A percentile compares a stretch with the other conserved stretches of the same genome.
These are phyloP conservation scores for Dysmachus trigonus DNA, from an alignment of 2,888 invertebrate species.

Conservation along the genomic window DNA sequence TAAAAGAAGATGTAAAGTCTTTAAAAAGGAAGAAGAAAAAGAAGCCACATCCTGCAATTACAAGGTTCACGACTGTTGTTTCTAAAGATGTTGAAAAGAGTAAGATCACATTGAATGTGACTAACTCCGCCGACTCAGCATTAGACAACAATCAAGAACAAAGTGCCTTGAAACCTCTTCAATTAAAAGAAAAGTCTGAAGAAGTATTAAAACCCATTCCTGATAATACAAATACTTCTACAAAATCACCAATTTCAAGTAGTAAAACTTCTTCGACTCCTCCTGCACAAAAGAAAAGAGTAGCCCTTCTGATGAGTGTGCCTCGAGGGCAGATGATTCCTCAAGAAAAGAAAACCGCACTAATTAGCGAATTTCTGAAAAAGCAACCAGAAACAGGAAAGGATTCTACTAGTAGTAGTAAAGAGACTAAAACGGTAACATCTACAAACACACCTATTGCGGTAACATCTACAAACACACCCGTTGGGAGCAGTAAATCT, in stretches of 20 bases:
- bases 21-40: slow-evolving; percentile 44
- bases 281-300: slow-evolving; percentile 57
- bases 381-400: slow-evolving; percentile 48
- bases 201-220: neutral
- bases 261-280: neutral
- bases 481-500: neutral
- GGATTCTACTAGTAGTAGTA: neutral
- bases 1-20: slow-evolving; percentile 37
- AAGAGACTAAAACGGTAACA: too few species aligned
- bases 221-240: neutral
- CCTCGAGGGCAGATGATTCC: slow-evolving; percentile 59
- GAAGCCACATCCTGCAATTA: slow-evolving; percentile 52
- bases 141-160: slow-evolving; percentile 55
- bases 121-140: neutral
- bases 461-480: neutral
- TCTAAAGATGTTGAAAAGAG: slow-evolving; percentile 46
- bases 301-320: slow-evolving; percentile 62
- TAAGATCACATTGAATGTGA: neutral
- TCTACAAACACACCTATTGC: neutral
- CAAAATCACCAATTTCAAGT: neutral
- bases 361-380: slow-evolving; percentile 66
- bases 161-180: neutral
- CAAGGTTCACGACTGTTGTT: slow-evolving; percentile 59
- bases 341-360: slow-evolving; percentile 58
- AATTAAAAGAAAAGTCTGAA: neutral